Conservation (phyloP, 2,888 invertebrate genomes). For the Cerceris ruficornis region DNA sequence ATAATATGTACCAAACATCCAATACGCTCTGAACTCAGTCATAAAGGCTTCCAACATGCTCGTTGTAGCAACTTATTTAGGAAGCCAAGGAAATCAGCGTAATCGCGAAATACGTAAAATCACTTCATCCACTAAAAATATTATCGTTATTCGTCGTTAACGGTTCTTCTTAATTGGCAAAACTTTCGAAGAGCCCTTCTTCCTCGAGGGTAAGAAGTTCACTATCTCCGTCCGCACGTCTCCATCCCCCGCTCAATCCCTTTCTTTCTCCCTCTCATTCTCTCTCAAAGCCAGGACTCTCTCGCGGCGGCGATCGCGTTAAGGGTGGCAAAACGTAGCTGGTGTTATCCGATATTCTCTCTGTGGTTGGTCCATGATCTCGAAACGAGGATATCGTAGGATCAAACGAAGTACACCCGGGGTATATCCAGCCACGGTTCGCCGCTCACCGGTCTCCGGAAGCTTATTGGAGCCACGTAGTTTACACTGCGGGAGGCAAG, state of each 20-base stretch:
- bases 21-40: no score
- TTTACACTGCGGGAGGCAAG: conserved; percentile 50
- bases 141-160: conserved; percentile 9
- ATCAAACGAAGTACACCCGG: conserved; percentile 63
- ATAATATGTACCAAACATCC: no score
- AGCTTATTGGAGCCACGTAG: conserved; percentile 66
- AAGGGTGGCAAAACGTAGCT: conserved; percentile 58
- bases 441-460: conserved; percentile 56
- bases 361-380: conserved; percentile 64
- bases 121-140: conserved; percentile 4
- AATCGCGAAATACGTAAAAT: conserved; percentile 2
- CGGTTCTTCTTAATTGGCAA: conserved; percentile 28
- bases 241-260: neutral
- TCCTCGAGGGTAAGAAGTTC: conserved; percentile 18
- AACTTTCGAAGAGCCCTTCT: conserved; percentile 29
- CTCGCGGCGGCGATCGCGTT: conserved; percentile 35
- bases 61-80: no score
- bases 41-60: no score
- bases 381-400: conserved; percentile 59
- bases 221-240: conserved; percentile 3
- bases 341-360: conserved; percentile 67
- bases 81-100: no score
- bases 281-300: conserved; percentile 7
- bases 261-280: neutral
- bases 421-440: conserved; percentile 50